Base-by-base conservation (phyloP, 1,140 invertebrate species). In the Geopemphigus sp. region DNA sequence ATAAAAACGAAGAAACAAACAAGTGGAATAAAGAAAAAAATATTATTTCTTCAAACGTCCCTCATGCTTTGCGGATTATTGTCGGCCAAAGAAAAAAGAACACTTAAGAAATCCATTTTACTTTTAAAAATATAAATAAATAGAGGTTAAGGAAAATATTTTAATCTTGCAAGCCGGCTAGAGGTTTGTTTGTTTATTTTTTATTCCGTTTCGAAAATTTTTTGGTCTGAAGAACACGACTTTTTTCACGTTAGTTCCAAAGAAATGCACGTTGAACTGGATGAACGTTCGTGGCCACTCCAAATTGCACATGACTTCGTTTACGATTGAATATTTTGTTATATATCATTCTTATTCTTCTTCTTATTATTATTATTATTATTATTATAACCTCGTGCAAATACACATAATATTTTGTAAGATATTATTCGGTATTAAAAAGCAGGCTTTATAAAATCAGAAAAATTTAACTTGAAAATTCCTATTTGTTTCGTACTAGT, bases 211-310 rank as follows among this genome's bases (percentile, higher is more conserved):
- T 50, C 12, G 32, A 50, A 39, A 61, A 63, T 29, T 63, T 47
- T 63, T 63, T 63, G 73, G 73, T 76, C 56, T 29, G 39, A 5
- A 63, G 57, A 39, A 78, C 17, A 29, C 22, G 56, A 24, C 24
- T 72, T 66, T 53, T 54, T 72, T n/a, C 24, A 24, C 6, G 17
- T 8, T 39, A 32, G 8, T 29, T 32, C 63, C 74, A 63, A 78
- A 78, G 74, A 57, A 59, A 26, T 39, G 39, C 17, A 8, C 11
- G 11, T 50, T 50, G 56, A 26, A 47, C 59, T 78, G 39, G 57
- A 78, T 78, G 32, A 78, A 78, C 39, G 57, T 78, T 78, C 54
- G 74, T 78, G 74, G 61, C 74, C 57, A 61, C 74, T 78, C 39
- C 74, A 78, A 78, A 78, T 63, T 57, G 57, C 39, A 63, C 39